A percentile compares a stretch with the other conserved stretches of the same genome.
Evolutionary conservation across 2,113 vertebrate genomes (phyloP).

Genomic region (Actenoides hombroni): DNA sequence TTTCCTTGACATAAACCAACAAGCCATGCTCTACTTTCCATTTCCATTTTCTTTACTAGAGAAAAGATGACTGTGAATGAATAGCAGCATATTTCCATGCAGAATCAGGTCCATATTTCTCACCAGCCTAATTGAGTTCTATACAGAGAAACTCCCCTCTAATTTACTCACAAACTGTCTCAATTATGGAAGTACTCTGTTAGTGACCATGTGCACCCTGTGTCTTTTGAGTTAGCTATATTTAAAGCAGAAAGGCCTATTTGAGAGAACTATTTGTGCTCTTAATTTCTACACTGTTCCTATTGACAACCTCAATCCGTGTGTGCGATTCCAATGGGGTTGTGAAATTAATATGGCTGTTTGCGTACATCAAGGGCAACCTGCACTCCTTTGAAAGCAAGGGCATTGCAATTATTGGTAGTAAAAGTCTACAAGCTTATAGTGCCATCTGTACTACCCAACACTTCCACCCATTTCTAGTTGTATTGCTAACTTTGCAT

Average conservation of each 20-base stretch:
- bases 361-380: constrained; percentile 34
- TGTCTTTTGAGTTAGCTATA: not conserved
- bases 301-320: constrained; percentile 27
- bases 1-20: not conserved
- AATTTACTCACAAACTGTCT: not conserved
- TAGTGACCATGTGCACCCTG: not conserved
- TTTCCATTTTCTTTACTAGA: not conserved
- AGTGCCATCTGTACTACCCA: constrained; percentile 68
- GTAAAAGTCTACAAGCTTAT: constrained; percentile 65
- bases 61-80: not conserved
- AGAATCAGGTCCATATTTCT: not conserved
- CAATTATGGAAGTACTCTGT: not conserved
- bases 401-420: constrained; percentile 62
- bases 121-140: not conserved
- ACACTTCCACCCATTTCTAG: constrained; percentile 53
- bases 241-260: constrained; percentile 7
- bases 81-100: not conserved
- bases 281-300: constrained; percentile 1
- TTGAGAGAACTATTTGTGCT: not conserved
- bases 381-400: constrained; percentile 51
- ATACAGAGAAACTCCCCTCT: not conserved
- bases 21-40: not conserved
- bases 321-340: constrained; percentile 15
- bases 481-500: constrained; percentile 71
- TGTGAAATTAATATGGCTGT: constrained; percentile 60